Evolutionary conservation across 2,113 vertebrate species (phyloP).

Genomic region (Austrofundulus limnaeus): DNA sequence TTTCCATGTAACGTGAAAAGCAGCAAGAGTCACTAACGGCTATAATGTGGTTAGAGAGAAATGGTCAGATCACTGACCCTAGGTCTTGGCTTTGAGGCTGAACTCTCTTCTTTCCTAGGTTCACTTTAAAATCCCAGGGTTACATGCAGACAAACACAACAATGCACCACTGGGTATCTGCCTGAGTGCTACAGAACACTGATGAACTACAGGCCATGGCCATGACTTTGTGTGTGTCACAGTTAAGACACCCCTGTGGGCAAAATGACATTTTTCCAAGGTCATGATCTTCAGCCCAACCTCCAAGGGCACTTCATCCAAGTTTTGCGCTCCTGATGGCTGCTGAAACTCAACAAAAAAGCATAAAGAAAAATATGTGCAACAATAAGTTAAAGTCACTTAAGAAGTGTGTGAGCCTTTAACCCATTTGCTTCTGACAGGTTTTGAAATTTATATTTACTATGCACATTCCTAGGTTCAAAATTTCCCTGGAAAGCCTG

Average conservation of each 20-base stretch:
- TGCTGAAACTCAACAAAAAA: conserved; percentile 21
- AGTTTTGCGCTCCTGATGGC: conserved; percentile 30
- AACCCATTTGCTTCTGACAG: too few relatives aligned
- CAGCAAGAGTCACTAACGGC: conserved; percentile 75
- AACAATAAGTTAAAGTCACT: conserved; percentile 33
- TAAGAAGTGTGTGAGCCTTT: too few relatives aligned
- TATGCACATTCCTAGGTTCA: too few relatives aligned
- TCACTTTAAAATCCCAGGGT: conserved; percentile 51
- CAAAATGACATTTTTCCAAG: conserved; percentile 77
- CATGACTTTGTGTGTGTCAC: conserved; percentile 55
- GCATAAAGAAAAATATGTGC: background rate
- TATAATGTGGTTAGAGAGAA: conserved; percentile 79
- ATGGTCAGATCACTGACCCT: conserved; percentile 76
- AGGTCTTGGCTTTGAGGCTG: conserved; percentile 70
- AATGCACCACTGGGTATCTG: too few relatives aligned
- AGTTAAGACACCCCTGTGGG: conserved; percentile 51
- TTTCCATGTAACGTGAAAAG: conserved; percentile 76
- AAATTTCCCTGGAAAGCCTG: too few relatives aligned
- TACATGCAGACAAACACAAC: conserved; percentile 43
- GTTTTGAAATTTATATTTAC: background rate
- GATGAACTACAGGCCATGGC: conserved; percentile 39
- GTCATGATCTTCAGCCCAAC: conserved; percentile 63
- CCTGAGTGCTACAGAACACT: too few relatives aligned
- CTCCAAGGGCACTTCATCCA: conserved; percentile 57
- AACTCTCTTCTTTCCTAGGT: conserved; percentile 57